Evolutionary conservation across 2,797 vertebrate genomes (phyloP).

Genomic region (Parotocinclus haroldoi): DNA sequence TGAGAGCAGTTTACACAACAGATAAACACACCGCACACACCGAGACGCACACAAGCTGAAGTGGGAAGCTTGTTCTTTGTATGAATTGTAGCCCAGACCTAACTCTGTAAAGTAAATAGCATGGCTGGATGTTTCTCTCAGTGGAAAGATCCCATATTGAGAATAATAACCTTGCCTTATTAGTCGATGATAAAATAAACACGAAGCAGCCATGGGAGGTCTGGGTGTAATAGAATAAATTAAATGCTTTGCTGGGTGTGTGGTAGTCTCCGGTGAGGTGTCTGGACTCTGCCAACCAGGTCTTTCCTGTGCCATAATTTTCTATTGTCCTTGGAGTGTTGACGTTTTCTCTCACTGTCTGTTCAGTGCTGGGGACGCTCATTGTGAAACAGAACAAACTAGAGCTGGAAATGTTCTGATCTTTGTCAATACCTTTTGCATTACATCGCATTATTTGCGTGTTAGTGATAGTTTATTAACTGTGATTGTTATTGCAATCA

Average conservation of each 20-base stretch:
- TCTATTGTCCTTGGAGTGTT: conserved; percentile 30
- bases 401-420: not conserved
- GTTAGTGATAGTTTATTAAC: too few relatives aligned
- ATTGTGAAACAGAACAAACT: conserved; percentile 21
- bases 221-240: conserved; percentile 20
- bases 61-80: not conserved
- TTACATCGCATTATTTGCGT: too few relatives aligned
- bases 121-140: not conserved
- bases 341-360: conserved; percentile 3
- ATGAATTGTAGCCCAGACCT: not conserved
- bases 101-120: conserved; percentile 13
- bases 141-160: conserved; percentile 7
- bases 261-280: conserved; percentile 8
- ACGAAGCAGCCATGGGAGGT: conserved; percentile 6
- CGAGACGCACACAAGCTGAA: conserved; percentile 1
- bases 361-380: conserved; percentile 13
- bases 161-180: conserved; percentile 26
- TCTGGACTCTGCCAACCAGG: not conserved
- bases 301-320: conserved; percentile 12
- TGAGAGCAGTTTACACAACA: conserved; percentile 43
- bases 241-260: not conserved
- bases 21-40: conserved; percentile 40
- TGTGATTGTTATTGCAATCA: too few relatives aligned
- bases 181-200: conserved; percentile 22
- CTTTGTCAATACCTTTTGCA: not conserved